Evolutionary conservation across 2,888 invertebrate genomes (phyloP).

Genomic region (Trichopria drosophilae): DNA sequence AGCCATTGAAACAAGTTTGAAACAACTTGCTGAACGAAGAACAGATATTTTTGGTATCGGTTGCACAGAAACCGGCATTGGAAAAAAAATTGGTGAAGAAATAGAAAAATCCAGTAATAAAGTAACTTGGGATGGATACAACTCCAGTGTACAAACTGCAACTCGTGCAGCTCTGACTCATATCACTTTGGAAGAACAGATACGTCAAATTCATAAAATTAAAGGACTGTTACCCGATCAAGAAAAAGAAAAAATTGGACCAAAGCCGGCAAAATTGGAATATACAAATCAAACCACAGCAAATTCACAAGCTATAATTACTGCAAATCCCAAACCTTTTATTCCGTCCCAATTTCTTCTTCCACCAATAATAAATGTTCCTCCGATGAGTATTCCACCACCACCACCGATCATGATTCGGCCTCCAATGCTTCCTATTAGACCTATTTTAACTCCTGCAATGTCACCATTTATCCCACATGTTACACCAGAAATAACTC

Average conservation of each 20-base stretch:
- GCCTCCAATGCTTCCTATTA: slow-evolving; percentile 64
- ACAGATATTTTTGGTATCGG: slow-evolving; percentile 99
- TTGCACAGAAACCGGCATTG: slow-evolving; percentile 97
- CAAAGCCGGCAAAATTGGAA: slow-evolving; percentile 70
- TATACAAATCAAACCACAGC: slow-evolving; percentile 55
- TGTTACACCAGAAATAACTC: slow-evolving; percentile 55
- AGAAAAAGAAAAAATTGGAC: slow-evolving; percentile 96
- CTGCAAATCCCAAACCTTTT: slow-evolving; percentile 52
- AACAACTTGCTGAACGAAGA: slow-evolving; percentile 95
- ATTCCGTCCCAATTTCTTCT: slow-evolving; percentile 47
- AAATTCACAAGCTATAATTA: slow-evolving; percentile 53
- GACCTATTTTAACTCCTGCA: too few species aligned
- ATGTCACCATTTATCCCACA: slow-evolving; percentile 59
- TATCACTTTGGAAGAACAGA: slow-evolving; percentile 94
- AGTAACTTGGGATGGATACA: slow-evolving; percentile 98
- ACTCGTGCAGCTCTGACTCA: slow-evolving; percentile 92
- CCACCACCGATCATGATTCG: slow-evolving; percentile 68
- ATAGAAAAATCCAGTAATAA: slow-evolving; percentile 84
- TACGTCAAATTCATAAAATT: slow-evolving; percentile 95
- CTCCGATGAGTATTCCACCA: slow-evolving; percentile 54
- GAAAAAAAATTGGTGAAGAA: slow-evolving; percentile 95
- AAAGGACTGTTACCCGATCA: slow-evolving; percentile 93
- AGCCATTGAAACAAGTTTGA: slow-evolving; percentile 94
- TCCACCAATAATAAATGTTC: too few species aligned
- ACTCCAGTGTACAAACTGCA: slow-evolving; percentile 94